Base-by-base conservation (phyloP, 2,888 invertebrate genomes). In the Eubasilissa splendida region DNA sequence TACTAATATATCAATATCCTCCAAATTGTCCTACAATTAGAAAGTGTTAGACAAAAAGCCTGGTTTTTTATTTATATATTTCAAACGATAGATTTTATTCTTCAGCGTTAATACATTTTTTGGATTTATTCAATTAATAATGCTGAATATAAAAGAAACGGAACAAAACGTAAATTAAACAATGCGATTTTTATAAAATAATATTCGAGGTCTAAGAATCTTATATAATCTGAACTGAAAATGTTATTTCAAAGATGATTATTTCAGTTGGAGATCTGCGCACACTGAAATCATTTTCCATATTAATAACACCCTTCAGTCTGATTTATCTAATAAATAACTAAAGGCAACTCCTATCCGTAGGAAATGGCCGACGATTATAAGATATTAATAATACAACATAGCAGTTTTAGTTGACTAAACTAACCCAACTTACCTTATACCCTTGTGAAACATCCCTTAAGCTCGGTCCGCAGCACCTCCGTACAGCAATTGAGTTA, bases 371-470 rank as follows among this genome's bases (percentile, higher is more conserved):
- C 58, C 56, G 33, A 71, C 60, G 77, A 68, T 77, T 70, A 77
- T 33, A 77, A 77, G 65, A 76, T 76, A 76, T 76, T 60, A 63
- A 77, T 77, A 59, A 77, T 77, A 70, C 58, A 71, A 53, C n/a
- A 77, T 59, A 71, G 60, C 70, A 77, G 70, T 70, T 68, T 68
- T 52, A 77, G 77, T 77, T 77, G 77, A 77, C 77, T 80, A 53
- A 70, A 75, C 80, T 31, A 76, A 76, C 63, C 70, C 76, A 58
- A 71, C 71, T 68, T 68, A 56, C 68, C 78, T 59, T 81, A 77
- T 81, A 68, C 52, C 58, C 59, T 58, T 65, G 50, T 68, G 56
- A 75, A 81, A 75, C 74, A 81, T 80, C 80, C 77, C 77, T 80
- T 74, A 80, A 77, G 68, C 68, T 68, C 54, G 31, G 58, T 33